phyloP scores from a whole-genome alignment of 2,113 vertebrate genomes.

The Polypterus senegalus region DNA sequence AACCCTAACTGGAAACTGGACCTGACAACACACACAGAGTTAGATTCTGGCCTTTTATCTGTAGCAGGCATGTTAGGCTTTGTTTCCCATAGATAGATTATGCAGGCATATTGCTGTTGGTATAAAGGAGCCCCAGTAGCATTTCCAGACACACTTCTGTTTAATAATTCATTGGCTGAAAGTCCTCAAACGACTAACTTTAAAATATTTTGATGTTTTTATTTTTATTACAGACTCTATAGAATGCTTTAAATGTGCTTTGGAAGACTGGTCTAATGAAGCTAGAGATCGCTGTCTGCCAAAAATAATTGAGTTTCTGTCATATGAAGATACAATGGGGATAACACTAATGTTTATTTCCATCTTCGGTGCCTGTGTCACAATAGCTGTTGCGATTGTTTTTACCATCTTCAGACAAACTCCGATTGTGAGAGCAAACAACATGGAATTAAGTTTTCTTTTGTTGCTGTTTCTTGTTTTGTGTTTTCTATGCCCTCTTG shows the following conservation, averaged over 20 bases:
- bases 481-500: slow-evolving; percentile 12
- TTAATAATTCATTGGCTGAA: too few species aligned
- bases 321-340: slow-evolving; percentile 1
- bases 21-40: too few species aligned
- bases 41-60: too few species aligned
- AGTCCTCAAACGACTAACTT: too few species aligned
- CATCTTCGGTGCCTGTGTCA: background rate
- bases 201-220: too few species aligned
- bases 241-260: slow-evolving; percentile 2
- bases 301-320: slow-evolving; percentile 5
- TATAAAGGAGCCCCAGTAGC: too few species aligned
- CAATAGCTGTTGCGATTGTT: background rate
- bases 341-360: background rate
- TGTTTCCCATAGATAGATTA: too few species aligned
- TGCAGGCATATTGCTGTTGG: too few species aligned
- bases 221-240: slow-evolving; percentile 5
- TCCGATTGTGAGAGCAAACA: slow-evolving; percentile 10
- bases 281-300: slow-evolving; percentile 1
- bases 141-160: too few species aligned
- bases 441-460: slow-evolving; percentile 9
- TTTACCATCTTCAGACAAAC: slow-evolving; percentile 6
- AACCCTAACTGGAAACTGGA: too few species aligned
- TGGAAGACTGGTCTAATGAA: slow-evolving; percentile 5
- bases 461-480: slow-evolving; percentile 1
- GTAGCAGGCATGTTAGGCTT: too few species aligned